Percentiles rank a stretch among this genome's conserved stretches.
These are phyloP conservation scores for Villa cingulata DNA, from an alignment of 2,888 invertebrate genomes.

Conservation along the genomic window DNA sequence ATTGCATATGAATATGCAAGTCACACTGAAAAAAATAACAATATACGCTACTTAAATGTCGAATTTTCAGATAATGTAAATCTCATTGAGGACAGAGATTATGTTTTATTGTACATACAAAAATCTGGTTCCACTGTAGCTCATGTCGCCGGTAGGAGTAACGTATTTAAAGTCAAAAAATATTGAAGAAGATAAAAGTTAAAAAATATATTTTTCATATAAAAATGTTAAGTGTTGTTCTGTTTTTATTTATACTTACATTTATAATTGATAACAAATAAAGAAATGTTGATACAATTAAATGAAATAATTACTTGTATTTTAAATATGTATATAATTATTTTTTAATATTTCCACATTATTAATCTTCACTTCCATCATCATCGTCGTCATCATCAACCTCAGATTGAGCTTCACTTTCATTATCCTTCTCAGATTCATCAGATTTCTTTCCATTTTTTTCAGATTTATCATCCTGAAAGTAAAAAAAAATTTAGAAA, in stretches of 20 bases:
- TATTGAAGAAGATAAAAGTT: neutral
- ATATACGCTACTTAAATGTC: conserved; percentile 26
- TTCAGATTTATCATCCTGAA: conserved; percentile 2
- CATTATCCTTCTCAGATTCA: conserved; percentile 1
- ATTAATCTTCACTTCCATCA: no score
- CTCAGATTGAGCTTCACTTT: conserved; percentile 7
- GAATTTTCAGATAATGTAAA: conserved; percentile 33
- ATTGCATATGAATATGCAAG: conserved; percentile 63
- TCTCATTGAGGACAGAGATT: conserved; percentile 26
- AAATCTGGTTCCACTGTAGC: conserved; percentile 34
- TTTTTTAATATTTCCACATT: no score
- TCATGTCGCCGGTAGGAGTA: conserved; percentile 31
- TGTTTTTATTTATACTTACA: no score
- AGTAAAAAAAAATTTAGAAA: neutral
- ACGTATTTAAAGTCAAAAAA: conserved; percentile 28
- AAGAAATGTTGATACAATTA: neutral
- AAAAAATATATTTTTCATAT: neutral
- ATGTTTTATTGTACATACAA: conserved; percentile 33
- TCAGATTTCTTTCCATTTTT: conserved; percentile 8
- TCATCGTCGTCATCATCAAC: conserved; percentile 9
- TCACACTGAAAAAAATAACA: conserved; percentile 16
- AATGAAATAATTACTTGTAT: neutral
- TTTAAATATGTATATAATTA: no score
- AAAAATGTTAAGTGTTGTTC: neutral
- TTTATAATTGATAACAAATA: no score